Conservation (phyloP, 2,888 invertebrate species). For the Agonopterix subpropinquella region DNA sequence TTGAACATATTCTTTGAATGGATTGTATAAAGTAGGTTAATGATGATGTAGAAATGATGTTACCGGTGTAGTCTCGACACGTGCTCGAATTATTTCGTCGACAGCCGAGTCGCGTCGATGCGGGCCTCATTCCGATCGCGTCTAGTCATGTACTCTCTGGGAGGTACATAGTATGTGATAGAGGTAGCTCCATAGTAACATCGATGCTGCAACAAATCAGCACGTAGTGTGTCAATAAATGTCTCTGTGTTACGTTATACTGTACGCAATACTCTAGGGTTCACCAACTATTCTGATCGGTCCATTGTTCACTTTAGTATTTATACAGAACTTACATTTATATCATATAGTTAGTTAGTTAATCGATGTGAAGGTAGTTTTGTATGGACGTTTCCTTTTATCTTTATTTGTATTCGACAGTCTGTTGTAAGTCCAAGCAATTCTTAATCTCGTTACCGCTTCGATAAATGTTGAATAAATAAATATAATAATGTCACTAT, state of each 20-base stretch:
- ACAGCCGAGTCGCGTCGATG: neutral
- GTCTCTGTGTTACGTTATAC: constrained; percentile 8
- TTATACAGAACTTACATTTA: constrained; percentile 33
- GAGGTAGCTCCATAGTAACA: constrained; percentile 37
- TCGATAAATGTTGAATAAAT: constrained; percentile 43
- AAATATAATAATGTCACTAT: constrained; percentile 44
- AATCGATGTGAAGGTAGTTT: constrained; percentile 62
- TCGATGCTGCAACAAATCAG: constrained; percentile 43
- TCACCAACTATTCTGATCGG: constrained; percentile 22
- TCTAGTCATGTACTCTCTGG: constrained; percentile 56
- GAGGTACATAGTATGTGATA: constrained; percentile 53
- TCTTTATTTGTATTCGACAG: constrained; percentile 29
- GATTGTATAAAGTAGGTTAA: constrained; percentile 73
- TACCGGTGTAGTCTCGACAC: constrained; percentile 27
- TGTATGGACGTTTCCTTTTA: constrained; percentile 36
- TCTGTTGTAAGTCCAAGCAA: constrained; percentile 40
- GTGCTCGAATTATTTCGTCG: constrained; percentile 12
- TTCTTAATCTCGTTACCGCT: constrained; percentile 55
- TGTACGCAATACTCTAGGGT: neutral
- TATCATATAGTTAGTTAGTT: constrained; percentile 49
- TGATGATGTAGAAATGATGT: constrained; percentile 22
- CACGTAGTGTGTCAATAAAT: constrained; percentile 41
- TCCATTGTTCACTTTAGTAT: constrained; percentile 34
- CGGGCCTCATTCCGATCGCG: constrained; percentile 38
- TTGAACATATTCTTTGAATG: constrained; percentile 25